Percentiles rank a stretch among this genome's conserved stretches.
Evolutionary conservation across 2,113 vertebrate genomes (phyloP).

Genomic region (Odocoileus hemionus): DNA sequence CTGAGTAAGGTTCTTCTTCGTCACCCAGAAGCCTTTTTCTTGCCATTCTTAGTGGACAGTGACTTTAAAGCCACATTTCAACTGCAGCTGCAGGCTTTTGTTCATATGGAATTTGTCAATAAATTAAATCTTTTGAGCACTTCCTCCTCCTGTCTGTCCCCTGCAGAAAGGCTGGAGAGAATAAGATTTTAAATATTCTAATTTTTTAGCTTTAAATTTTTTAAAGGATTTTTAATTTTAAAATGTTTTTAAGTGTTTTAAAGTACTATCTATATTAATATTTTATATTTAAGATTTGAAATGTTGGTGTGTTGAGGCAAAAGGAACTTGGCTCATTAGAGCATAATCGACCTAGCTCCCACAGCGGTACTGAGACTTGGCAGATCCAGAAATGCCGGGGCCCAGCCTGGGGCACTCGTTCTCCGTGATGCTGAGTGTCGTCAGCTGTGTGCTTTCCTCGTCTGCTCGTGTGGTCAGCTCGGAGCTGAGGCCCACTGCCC

Average conservation of each 20-base stretch:
- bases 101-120: background rate
- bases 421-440: accelerated
- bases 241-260: background rate
- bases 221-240: background rate
- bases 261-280: background rate
- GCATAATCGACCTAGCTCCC: background rate
- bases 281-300: background rate
- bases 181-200: background rate
- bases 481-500: background rate
- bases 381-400: background rate
- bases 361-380: background rate
- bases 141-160: background rate
- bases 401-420: accelerated
- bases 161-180: background rate
- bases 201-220: background rate
- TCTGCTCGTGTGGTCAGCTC: accelerated
- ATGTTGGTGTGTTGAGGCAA: background rate
- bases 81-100: background rate
- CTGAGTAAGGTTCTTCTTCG: background rate
- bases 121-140: background rate
- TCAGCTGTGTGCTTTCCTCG: accelerated
- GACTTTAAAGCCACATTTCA: constrained; percentile 59
- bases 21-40: constrained; percentile 28
- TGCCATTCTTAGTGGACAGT: background rate
- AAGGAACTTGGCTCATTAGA: background rate